Percentiles rank a stretch among this genome's conserved stretches.
phyloP scores from a whole-genome alignment of 2,797 vertebrate genomes.

The Alfaro cultratus region DNA sequence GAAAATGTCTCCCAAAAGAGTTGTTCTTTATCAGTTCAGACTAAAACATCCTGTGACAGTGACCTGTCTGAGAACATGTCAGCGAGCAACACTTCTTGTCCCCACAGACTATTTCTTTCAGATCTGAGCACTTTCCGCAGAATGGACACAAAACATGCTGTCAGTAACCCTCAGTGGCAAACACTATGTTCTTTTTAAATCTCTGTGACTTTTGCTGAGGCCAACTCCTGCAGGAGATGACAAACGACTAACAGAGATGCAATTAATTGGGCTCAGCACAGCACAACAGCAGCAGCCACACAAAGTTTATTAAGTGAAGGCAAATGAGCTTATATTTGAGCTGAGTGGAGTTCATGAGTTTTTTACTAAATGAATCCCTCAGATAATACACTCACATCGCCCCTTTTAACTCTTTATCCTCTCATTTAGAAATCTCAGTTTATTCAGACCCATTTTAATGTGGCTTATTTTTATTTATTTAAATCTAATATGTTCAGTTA shows the following conservation, averaged over 20 bases:
- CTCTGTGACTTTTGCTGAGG: conserved; percentile 28
- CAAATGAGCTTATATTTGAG: conserved; percentile 55
- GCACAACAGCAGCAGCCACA: conserved; percentile 11
- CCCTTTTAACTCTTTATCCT: conserved; percentile 42
- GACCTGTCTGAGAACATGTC: conserved; percentile 3
- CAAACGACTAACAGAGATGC: conserved; percentile 43
- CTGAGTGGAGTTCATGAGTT: conserved; percentile 37
- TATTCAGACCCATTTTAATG: conserved; percentile 27
- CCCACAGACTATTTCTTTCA: conserved; percentile 14
- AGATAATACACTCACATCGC: conserved; percentile 37
- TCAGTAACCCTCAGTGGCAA: conserved; percentile 27
- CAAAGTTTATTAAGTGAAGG: conserved; percentile 54
- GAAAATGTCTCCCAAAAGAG: conserved; percentile 1
- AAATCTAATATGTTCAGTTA: not conserved
- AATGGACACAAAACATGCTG: conserved; percentile 24
- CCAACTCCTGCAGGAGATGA: conserved; percentile 25
- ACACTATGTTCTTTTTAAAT: conserved; percentile 32
- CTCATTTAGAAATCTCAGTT: conserved; percentile 25
- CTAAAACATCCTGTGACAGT: not conserved
- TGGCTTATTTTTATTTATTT: not conserved
- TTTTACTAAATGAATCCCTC: conserved; percentile 30
- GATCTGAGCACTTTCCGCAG: conserved; percentile 13
- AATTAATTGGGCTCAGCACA: conserved; percentile 56
- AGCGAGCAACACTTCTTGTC: conserved; percentile 30
- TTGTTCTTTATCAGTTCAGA: not conserved